Conservation (phyloP, 2,888 invertebrate genomes). For the Dasysyrphus albostriatus region DNA sequence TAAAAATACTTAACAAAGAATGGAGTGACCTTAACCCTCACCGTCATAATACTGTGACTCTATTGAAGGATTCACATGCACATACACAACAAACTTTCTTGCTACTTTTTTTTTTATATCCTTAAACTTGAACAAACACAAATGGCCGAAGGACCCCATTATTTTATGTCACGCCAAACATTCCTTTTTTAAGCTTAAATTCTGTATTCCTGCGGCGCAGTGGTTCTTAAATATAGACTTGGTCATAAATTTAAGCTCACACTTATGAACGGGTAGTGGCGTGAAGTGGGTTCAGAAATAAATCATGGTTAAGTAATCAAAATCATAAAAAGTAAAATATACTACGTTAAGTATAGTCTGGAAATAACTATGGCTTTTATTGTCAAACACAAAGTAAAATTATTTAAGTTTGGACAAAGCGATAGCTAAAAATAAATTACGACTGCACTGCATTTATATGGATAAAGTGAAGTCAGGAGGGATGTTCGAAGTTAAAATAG, state of each 20-base stretch:
- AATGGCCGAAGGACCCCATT: not conserved
- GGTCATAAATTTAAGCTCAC: not conserved
- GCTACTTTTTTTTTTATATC: not conserved
- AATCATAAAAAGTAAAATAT: not conserved
- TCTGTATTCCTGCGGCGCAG: not conserved
- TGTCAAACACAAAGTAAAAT: not conserved
- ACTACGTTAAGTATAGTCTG: not conserved
- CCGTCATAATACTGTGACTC: constrained; percentile 58
- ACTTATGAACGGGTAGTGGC: not conserved
- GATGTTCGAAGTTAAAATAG: not conserved
- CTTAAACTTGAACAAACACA: not conserved
- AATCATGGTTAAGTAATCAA: not conserved
- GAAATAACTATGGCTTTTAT: not conserved
- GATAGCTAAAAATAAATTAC: not conserved
- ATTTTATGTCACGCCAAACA: not conserved
- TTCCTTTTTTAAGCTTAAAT: not conserved
- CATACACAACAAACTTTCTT: not conserved
- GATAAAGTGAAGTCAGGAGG: not conserved
- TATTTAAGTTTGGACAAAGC: not conserved
- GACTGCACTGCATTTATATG: not conserved
- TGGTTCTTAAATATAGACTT: not conserved
- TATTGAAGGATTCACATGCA: constrained; percentile 49
- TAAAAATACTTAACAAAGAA: not conserved
- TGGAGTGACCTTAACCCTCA: constrained; percentile 67
- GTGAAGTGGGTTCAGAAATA: not conserved